Evolutionary conservation across 2,113 vertebrate genomes (phyloP).

Genomic region (Limanda limanda): DNA sequence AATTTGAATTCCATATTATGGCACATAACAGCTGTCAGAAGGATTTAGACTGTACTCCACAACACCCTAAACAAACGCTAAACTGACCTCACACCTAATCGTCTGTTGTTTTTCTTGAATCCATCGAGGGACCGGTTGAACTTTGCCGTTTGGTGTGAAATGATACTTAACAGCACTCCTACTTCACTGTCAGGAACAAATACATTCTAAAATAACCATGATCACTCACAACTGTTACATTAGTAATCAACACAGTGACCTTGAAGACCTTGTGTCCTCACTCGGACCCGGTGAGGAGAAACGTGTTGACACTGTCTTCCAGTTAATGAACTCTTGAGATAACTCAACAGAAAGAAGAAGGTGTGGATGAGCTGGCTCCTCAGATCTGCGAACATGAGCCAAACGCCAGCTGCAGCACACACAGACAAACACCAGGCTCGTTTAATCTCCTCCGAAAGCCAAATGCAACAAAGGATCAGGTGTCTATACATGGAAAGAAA

Average conservation of each 20-base stretch:
- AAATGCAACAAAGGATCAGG: conserved; percentile 34
- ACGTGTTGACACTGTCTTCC: conserved; percentile 54
- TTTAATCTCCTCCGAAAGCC: conserved; percentile 15
- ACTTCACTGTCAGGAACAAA: conserved; percentile 57
- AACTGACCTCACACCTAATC: conserved; percentile 38
- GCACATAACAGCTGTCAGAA: conserved; percentile 35
- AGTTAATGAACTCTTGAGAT: conserved; percentile 45
- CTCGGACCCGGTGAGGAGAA: conserved; percentile 36
- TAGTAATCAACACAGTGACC: conserved; percentile 48
- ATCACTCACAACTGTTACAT: conserved; percentile 53
- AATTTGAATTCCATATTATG: conserved; percentile 30
- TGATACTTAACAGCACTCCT: conserved; percentile 42
- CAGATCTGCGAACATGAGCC: conserved; percentile 61
- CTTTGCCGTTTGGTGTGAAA: conserved; percentile 35
- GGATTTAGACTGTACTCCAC: conserved; percentile 42
- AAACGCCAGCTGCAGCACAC: conserved; percentile 66
- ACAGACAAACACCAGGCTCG: conserved; percentile 62
- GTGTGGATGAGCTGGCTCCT: conserved; percentile 37
- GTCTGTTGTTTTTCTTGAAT: conserved; percentile 19
- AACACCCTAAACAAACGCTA: conserved; percentile 44
- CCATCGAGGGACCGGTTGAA: conserved; percentile 26
- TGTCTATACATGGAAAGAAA: conserved; percentile 45
- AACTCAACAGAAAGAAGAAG: neutral
- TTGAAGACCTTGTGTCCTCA: conserved; percentile 1
- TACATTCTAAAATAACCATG: conserved; percentile 58